These are phyloP conservation scores for Leuciscus waleckii DNA, from an alignment of 2,797 vertebrate genomes.

Conservation along the genomic window DNA sequence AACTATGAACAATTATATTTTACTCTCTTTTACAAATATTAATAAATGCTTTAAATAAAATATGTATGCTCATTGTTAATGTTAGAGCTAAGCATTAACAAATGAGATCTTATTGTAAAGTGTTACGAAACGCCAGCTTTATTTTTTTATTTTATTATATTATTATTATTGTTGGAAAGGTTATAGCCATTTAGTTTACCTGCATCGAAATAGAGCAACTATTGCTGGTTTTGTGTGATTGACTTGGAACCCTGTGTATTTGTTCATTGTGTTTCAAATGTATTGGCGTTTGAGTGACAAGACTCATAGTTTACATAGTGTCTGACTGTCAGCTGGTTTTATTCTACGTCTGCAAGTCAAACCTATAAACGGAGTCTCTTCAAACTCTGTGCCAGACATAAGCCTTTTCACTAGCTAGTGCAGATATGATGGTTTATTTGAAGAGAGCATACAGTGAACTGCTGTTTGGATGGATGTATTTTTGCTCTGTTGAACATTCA, in stretches of 20 bases:
- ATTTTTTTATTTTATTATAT: background rate
- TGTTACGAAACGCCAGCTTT: background rate
- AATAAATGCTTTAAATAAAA: background rate
- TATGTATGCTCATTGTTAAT: background rate
- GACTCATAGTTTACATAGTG: constrained; percentile 37
- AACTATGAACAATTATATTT: background rate
- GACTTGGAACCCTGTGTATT: constrained; percentile 16
- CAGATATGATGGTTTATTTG: constrained; percentile 7
- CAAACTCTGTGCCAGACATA: constrained; percentile 2
- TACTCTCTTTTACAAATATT: background rate
- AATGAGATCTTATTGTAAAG: background rate
- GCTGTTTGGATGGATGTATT: constrained; percentile 1
- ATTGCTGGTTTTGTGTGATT: background rate
- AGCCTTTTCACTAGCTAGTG: constrained; percentile 33
- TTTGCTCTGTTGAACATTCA: constrained; percentile 21
- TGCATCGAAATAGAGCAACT: background rate
- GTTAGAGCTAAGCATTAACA: background rate
- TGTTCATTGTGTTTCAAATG: constrained; percentile 44
- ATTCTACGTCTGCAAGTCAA: constrained; percentile 24
- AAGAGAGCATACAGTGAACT: constrained; percentile 21
- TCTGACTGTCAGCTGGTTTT: constrained; percentile 50
- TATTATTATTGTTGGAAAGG: background rate
- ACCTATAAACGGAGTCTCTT: constrained; percentile 10
- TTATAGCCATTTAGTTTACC: background rate
- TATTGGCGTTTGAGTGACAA: constrained; percentile 49